Percentiles rank a stretch among this genome's conserved stretches.
Conservation (phyloP, 1,140 invertebrate species). For the Aricia agestis region DNA sequence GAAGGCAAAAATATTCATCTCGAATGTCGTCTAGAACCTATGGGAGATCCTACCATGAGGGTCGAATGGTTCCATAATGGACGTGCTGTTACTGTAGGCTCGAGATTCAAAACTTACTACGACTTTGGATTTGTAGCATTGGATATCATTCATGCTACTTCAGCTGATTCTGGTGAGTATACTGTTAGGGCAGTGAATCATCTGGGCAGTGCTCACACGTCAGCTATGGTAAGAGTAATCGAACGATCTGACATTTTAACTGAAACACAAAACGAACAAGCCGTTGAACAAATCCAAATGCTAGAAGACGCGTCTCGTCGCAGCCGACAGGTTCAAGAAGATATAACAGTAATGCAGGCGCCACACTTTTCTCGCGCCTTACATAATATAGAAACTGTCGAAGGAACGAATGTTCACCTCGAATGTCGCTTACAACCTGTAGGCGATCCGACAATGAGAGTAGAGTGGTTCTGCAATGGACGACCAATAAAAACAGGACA, state of each 20-base stretch:
- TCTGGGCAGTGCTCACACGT: slow-evolving; percentile 93
- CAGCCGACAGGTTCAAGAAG: slow-evolving; percentile 83
- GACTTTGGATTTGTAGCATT: slow-evolving; percentile 95
- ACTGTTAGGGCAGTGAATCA: slow-evolving; percentile 94
- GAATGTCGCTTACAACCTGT: slow-evolving; percentile 95
- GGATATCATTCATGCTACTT: slow-evolving; percentile 91
- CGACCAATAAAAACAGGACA: slow-evolving; percentile 91
- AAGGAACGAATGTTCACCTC: slow-evolving; percentile 94
- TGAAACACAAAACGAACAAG: slow-evolving; percentile 96
- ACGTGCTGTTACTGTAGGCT: slow-evolving; percentile 89
- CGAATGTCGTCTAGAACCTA: slow-evolving; percentile 93
- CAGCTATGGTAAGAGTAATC: slow-evolving; percentile 90
- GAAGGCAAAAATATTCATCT: slow-evolving; percentile 95
- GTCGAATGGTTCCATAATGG: slow-evolving; percentile 98
- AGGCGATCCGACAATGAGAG: slow-evolving; percentile 95
- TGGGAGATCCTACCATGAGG: slow-evolving; percentile 96
- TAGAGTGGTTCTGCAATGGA: slow-evolving; percentile 98
- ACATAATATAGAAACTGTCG: slow-evolving; percentile 93
- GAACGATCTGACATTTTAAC: slow-evolving; percentile 91
- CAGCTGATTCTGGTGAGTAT: slow-evolving; percentile 95
- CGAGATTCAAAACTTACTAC: slow-evolving; percentile 95
- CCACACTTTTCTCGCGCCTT: slow-evolving; percentile 92
- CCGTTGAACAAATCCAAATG: slow-evolving; percentile 95
- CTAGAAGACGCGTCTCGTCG: slow-evolving; percentile 91
- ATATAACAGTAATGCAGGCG: slow-evolving; percentile 86